Percentiles rank a stretch among this genome's conserved stretches.
Conservation (phyloP, 2,797 vertebrate species). For the Pipistrellus pipistrellus region DNA sequence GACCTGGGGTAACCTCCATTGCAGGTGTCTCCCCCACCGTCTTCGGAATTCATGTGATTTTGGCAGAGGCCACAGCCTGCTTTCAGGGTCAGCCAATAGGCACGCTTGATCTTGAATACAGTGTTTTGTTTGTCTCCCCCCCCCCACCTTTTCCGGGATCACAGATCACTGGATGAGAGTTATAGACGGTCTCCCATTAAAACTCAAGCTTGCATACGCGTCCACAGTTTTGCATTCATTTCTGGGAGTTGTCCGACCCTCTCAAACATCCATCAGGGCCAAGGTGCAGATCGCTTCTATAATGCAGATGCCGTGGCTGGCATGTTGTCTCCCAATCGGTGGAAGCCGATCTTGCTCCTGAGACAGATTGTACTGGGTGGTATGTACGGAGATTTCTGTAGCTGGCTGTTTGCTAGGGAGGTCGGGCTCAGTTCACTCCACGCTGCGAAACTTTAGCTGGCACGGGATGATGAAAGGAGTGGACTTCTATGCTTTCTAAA, state of each 20-base stretch:
- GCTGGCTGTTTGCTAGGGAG: background rate
- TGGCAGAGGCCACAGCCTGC: fast-evolving
- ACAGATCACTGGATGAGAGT: background rate
- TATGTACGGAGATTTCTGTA: no score
- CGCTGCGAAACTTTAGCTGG: background rate
- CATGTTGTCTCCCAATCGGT: background rate
- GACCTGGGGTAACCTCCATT: background rate
- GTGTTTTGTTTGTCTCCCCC: background rate
- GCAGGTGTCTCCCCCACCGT: background rate
- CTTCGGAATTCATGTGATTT: background rate
- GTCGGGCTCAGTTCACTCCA: background rate
- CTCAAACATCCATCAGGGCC: background rate
- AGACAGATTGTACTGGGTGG: background rate
- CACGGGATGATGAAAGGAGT: background rate
- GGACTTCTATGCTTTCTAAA: background rate
- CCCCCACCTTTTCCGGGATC: background rate
- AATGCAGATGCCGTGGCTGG: background rate
- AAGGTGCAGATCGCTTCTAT: background rate
- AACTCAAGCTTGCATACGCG: background rate
- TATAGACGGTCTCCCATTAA: background rate
- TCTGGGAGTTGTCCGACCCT: background rate
- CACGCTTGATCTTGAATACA: background rate
- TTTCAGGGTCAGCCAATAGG: background rate
- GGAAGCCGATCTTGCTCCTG: background rate
- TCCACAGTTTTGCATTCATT: background rate